Conservation (phyloP, 1,140 invertebrate genomes). For the Akabosia matsudoensis region DNA sequence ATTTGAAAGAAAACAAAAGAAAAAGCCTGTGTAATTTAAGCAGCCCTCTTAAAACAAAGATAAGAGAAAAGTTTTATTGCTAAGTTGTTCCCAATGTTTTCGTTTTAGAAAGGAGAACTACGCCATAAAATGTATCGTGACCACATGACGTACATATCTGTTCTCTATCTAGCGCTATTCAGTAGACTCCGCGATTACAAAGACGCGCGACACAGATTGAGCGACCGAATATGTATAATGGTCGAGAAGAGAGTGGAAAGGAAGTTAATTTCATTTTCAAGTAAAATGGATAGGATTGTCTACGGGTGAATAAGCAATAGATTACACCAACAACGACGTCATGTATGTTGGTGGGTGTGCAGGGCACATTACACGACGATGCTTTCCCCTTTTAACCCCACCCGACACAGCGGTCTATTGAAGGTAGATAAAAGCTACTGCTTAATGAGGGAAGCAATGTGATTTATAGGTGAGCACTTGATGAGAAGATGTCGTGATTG, state of each 20-base stretch:
- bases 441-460: slow-evolving; percentile 41
- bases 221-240: neutral
- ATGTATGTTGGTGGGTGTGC: neutral
- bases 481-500: slow-evolving; percentile 46
- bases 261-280: slow-evolving; percentile 17
- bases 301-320: slow-evolving; percentile 14
- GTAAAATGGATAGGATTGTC: slow-evolving; percentile 15
- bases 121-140: neutral
- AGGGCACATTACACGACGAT: slow-evolving; percentile 13
- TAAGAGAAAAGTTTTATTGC: slow-evolving; percentile 6
- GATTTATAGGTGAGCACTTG: slow-evolving; percentile 41
- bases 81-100: neutral
- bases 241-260: neutral
- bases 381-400: slow-evolving; percentile 15
- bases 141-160: neutral
- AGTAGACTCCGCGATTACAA: neutral
- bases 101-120: neutral
- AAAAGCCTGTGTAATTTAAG: neutral
- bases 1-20: too few species aligned
- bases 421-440: slow-evolving; percentile 19
- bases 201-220: neutral
- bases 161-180: neutral
- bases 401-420: slow-evolving; percentile 13
- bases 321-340: neutral
- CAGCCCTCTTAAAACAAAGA: neutral